Evolutionary conservation across 1,140 invertebrate genomes (phyloP), one percentile per base, ranked within the genome.

Genomic region (Penaeus chinensis): DNA sequence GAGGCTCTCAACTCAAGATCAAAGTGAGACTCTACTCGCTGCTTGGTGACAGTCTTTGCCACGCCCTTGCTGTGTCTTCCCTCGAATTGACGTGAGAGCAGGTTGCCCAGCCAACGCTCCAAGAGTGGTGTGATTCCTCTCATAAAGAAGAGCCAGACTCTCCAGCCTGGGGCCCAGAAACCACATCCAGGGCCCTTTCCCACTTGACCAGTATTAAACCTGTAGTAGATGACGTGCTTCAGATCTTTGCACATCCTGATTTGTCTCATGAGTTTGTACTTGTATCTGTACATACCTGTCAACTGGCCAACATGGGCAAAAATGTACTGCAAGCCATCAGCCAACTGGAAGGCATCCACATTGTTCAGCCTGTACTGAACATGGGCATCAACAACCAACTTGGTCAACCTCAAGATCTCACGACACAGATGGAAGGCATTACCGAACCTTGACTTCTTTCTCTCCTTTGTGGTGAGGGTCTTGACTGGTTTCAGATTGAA

Each of bases 211-310:
- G 99, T 99, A 92, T 99, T 99, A 92, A 99, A 99, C 88, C 99
- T 95, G 93, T 99, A 99, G 92, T 99, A 99, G 87, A 99, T 99
- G 81, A 99, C 93, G 94, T 99, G 99, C 91, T 99, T 99, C 89
- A 99, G 94, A 93, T 99, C 99, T 92, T 99, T 99, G 94, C 99
- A 99, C 99, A 99, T 99, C 80, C 99, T 93, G 90, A 99, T 99
- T 94, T 99, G 99, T 91, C 98, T 95, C 99, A 99, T 99, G 22
- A 99, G 93, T 92, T 99, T 99, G 93, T 99, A 99, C 91, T 99
- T 99, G 94, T 99, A 99, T 74, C 99, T 94, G 93, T 99, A 99
- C 99, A 99, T 99, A 92, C 99, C 99, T 8, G 99, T 99, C 22
- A 99, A 93, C 92, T 99, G 99, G 18, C 99, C 99, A 47, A 99